Evolutionary conservation across 2,797 vertebrate genomes (phyloP).

Genomic region (Esox masquinongy): DNA sequence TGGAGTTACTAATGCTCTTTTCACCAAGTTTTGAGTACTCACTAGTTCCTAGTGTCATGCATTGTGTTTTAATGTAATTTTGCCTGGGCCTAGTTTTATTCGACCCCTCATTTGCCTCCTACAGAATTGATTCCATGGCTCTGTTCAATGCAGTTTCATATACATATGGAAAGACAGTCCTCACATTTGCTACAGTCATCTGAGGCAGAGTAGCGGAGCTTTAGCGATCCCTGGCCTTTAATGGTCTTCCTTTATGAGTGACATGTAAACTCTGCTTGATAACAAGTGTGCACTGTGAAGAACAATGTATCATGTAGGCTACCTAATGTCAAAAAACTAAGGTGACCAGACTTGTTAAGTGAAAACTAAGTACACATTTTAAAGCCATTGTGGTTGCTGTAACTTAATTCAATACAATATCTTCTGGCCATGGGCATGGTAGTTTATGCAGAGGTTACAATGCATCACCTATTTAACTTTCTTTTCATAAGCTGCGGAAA

Average conservation of each 20-base stretch:
- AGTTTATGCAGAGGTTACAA: no score
- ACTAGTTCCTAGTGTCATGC: not conserved
- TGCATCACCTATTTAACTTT: no score
- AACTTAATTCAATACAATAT: not conserved
- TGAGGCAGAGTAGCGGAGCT: not conserved
- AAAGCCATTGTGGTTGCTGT: no score
- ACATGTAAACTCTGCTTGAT: not conserved
- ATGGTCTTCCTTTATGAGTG: not conserved
- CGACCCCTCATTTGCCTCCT: not conserved
- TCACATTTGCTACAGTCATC: not conserved
- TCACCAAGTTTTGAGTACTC: not conserved
- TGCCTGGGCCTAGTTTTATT: not conserved
- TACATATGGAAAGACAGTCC: not conserved
- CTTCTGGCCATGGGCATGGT: not conserved
- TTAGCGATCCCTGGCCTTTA: not conserved
- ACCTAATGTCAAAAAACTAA: no score
- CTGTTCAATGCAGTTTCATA: not conserved
- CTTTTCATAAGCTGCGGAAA: no score
- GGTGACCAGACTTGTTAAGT: no score
- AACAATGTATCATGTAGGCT: no score
- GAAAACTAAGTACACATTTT: no score
- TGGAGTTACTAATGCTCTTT: not conserved
- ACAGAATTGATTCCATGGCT: not conserved
- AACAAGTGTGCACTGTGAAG: not conserved
- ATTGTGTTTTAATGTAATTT: not conserved